Percentiles rank a stretch among this genome's conserved stretches.
These are phyloP conservation scores for Mus musculus DNA, from an alignment of 2,113 vertebrate genomes.

Conservation along the genomic window GRCm39 chr13:117191501-117192000, in stretches of 20 bases:
- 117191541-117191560: neutral
- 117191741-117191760: slow-evolving; percentile 40
- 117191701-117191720: slow-evolving; percentile 2
- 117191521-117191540: neutral
- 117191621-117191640: neutral
- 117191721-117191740: slow-evolving; percentile 26
- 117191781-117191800: neutral
- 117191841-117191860: neutral
- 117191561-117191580: neutral
- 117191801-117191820: neutral
- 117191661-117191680: slow-evolving; percentile 5
- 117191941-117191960: neutral
- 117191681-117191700: neutral
- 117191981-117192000: neutral
- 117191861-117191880: neutral
- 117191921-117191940: neutral
- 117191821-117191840: neutral
- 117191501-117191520: too few relatives aligned
- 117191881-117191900: neutral
- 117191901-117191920: neutral
- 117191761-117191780: neutral
- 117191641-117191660: neutral
- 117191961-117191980: neutral
- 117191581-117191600: neutral
- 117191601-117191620: neutral